Conservation (phyloP, 1,140 invertebrate species). For the Paraescarpia echinospica region DNA sequence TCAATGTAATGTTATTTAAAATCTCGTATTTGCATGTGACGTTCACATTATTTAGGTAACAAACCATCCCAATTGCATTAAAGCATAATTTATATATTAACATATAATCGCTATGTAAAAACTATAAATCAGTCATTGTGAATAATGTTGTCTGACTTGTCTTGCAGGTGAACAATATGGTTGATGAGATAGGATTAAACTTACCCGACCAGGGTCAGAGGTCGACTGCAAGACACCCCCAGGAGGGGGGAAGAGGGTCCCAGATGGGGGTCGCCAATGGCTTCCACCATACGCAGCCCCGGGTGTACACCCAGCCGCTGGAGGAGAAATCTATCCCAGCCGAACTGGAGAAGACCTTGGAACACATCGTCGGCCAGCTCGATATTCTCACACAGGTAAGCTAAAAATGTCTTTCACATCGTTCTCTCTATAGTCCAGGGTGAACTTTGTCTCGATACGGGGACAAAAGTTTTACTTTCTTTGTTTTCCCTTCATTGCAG, state of each 20-base stretch:
- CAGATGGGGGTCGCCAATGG: not conserved
- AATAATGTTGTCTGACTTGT: not conserved
- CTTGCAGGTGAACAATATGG: not conserved
- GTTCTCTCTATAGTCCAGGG: too few species aligned
- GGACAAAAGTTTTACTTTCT: too few species aligned
- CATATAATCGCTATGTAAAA: not conserved
- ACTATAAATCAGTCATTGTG: not conserved
- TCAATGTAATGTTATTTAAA: too few species aligned
- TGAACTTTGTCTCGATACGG: too few species aligned
- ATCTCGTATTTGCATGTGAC: too few species aligned
- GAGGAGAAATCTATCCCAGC: constrained; percentile 42
- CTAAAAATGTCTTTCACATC: not conserved
- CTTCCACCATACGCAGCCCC: constrained; percentile 11
- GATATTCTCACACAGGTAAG: constrained; percentile 57
- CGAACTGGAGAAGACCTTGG: constrained; percentile 50
- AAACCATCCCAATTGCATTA: not conserved
- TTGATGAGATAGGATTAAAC: not conserved
- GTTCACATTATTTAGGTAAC: too few species aligned
- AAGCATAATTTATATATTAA: not conserved
- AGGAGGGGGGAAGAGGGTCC: not conserved
- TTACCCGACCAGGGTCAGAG: not conserved
- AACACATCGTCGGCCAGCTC: constrained; percentile 57
- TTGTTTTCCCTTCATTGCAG: too few species aligned
- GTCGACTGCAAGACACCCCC: not conserved
- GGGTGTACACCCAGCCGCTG: constrained; percentile 38